A percentile compares a stretch with the other conserved stretches of the same genome.
Conservation (phyloP, 1,140 invertebrate genomes). For the Melanaphis sacchari region DNA sequence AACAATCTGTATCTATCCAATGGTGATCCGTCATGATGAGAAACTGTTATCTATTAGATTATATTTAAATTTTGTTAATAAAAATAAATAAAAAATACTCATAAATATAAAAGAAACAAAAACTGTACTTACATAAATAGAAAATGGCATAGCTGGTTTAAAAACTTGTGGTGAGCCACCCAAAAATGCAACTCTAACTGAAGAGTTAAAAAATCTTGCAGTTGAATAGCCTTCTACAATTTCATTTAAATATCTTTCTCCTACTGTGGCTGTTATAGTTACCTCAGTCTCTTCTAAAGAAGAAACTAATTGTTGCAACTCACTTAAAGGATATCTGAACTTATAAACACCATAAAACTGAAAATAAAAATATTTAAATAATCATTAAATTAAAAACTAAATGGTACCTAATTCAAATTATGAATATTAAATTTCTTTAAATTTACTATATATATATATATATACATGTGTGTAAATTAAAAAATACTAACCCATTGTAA, state of each 20-base stretch:
- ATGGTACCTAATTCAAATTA: not conserved
- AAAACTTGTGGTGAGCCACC: constrained; percentile 91
- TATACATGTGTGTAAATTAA: not conserved
- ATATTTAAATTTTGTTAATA: not conserved
- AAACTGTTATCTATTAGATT: constrained; percentile 71
- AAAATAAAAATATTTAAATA: constrained; percentile 60
- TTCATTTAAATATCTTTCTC: constrained; percentile 88
- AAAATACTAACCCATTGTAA: constrained; percentile 72
- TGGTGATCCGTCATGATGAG: constrained; percentile 79
- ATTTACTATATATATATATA: not conserved
- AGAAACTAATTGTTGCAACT: constrained; percentile 74
- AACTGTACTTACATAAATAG: constrained; percentile 72
- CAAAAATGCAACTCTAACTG: constrained; percentile 80
- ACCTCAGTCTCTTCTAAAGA: constrained; percentile 82
- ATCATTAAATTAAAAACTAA: not conserved
- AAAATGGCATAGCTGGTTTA: constrained; percentile 90
- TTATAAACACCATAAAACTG: constrained; percentile 87
- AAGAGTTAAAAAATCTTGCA: constrained; percentile 86
- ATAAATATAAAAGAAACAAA: not conserved
- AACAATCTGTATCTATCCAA: constrained; percentile 68
- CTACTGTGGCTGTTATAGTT: constrained; percentile 85
- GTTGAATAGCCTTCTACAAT: constrained; percentile 85
- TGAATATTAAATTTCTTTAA: not conserved
- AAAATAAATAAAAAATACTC: not conserved
- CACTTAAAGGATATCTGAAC: constrained; percentile 83